Conservation (phyloP, 2,888 invertebrate species). For the Trypoxylon attenuatum region DNA sequence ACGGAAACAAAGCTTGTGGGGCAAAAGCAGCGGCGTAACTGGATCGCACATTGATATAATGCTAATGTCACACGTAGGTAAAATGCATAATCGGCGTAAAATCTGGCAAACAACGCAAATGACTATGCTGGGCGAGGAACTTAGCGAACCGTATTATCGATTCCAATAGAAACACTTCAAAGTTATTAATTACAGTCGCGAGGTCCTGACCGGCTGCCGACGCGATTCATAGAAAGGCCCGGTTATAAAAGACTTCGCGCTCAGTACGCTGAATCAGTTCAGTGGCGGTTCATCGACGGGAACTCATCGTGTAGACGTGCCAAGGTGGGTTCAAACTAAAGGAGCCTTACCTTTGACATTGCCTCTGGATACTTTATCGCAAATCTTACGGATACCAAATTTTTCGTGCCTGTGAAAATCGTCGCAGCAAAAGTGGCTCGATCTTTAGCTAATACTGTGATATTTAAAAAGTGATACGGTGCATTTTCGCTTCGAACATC, state of each 20-base stretch:
- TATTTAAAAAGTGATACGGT: too few relatives aligned
- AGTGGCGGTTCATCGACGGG: conserved; percentile 65
- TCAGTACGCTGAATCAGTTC: conserved; percentile 58
- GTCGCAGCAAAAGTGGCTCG: too few relatives aligned
- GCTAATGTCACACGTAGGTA: neutral
- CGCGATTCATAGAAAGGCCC: conserved; percentile 32
- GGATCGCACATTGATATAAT: neutral
- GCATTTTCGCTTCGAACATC: too few relatives aligned
- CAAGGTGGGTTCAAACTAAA: conserved; percentile 53
- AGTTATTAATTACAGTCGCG: conserved; percentile 53
- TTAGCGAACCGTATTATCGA: conserved; percentile 53
- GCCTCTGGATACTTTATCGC: too few relatives aligned
- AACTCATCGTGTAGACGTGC: conserved; percentile 42
- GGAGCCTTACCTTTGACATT: neutral
- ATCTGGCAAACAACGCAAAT: neutral
- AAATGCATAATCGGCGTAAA: neutral
- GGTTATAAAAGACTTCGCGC: conserved; percentile 66
- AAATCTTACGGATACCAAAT: too few relatives aligned
- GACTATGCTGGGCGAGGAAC: neutral
- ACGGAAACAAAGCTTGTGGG: too few relatives aligned
- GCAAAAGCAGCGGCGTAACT: too few relatives aligned
- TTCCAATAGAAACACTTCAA: conserved; percentile 57
- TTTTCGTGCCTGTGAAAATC: too few relatives aligned
- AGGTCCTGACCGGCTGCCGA: conserved; percentile 33
- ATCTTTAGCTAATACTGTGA: too few relatives aligned